Evolutionary conservation across 2,888 invertebrate species (phyloP).

Genomic region (Apomyelois bistriatella): DNA sequence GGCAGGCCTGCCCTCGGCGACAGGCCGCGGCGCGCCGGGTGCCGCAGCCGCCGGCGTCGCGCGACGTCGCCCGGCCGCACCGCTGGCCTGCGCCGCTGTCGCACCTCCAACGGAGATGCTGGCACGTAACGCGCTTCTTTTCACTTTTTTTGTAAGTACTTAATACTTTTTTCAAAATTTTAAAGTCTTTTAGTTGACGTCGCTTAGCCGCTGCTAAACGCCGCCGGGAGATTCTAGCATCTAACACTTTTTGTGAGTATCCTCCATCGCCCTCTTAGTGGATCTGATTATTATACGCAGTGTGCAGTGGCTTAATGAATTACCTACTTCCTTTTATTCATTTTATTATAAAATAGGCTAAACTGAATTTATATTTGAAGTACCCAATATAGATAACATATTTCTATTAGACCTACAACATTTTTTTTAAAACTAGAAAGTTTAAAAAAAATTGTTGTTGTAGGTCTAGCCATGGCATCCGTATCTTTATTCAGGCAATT

Average conservation of each 20-base stretch:
- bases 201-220: background rate
- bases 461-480: too few relatives aligned
- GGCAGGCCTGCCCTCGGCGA: constrained; percentile 32
- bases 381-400: too few relatives aligned
- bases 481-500: too few relatives aligned
- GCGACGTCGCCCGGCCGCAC: constrained; percentile 45
- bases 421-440: too few relatives aligned
- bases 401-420: too few relatives aligned
- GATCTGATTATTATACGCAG: too few relatives aligned
- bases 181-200: too few relatives aligned
- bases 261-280: background rate
- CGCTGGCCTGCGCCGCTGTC: constrained; percentile 43
- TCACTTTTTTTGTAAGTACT: background rate
- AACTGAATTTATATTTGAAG: too few relatives aligned
- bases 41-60: constrained; percentile 54
- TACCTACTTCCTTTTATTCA: too few relatives aligned
- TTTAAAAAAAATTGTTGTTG: too few relatives aligned
- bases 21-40: constrained; percentile 44
- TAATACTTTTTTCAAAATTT: background rate
- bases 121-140: constrained; percentile 19
- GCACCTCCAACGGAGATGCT: constrained; percentile 22
- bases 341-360: too few relatives aligned
- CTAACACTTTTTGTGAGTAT: background rate
- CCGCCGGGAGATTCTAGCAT: background rate
- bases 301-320: too few relatives aligned